Evolutionary conservation across 2,113 vertebrate genomes (phyloP), one percentile per base, ranked within the genome.

Genomic region (Alouatta palliata): DNA sequence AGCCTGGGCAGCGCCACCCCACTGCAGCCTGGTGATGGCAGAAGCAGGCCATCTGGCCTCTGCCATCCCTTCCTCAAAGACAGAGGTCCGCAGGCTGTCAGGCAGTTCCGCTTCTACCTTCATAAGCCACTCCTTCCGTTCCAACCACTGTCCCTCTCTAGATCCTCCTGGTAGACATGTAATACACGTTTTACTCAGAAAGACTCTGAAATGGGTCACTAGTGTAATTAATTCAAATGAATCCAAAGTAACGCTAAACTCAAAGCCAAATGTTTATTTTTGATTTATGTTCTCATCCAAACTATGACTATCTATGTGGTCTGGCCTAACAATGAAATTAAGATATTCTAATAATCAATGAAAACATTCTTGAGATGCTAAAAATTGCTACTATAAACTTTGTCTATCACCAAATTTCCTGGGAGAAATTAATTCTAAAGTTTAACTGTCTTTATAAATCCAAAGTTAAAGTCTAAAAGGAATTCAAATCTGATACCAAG

Each of bases 401-500:
- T 23, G 49, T 92, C 27, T 76, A 35, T 84, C 40, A 68, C 32
- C 37, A 84, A 73, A 47, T 88, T 87, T 32, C 32, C 19, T 27
- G n/a, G 47, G 52, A 93, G 35, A 92, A 92, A 83, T 61, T 68
- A 83, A 43, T 27, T 94, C 27, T 77, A 45, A 94, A 76, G 3
- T 32, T 73, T 52, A 66, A 68, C 43, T 94, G 10, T 30, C 66
- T 68, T 73, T 76, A 19, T 27, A 94, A 64, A 1, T 40, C 17
- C 16, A 54, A 91, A 86, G 8, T 54, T 61, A 77, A 86, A 79
- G 32, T 73, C 23, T 80, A 89, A 84, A 89, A 86, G 80, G 19
- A 94, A 76, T 70, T 73, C 9, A 92, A 58, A 54, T 79, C 56
- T 96, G 88, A 52, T 58, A 75, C 21, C n/a, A 90, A 76, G 68